Base-by-base conservation (phyloP, 2,113 vertebrate species). In the Gymnorhina tibicen region DNA sequence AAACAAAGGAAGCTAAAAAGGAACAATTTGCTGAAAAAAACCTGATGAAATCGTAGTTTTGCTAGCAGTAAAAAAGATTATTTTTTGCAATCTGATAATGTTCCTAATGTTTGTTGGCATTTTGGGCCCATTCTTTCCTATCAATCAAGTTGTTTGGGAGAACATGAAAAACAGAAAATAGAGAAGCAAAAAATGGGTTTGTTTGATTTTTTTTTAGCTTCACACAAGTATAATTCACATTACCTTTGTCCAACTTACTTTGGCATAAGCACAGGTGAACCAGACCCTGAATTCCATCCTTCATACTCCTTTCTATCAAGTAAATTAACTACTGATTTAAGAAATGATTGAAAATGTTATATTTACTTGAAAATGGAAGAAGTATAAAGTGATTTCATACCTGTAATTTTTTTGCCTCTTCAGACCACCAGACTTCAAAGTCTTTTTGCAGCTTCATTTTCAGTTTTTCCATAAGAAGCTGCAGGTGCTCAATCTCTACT, bases 401-500 rank as follows among this genome's bases (percentile, higher is more conserved):
- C 98, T 99, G 98, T 69, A 98, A 58, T 41, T 76, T 96, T 35
- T 68, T 85, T 59, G 98, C 70, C 89, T 99, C 98, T 90, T 98
- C 97, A 58, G 93, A 97, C 99, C 99, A 99, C 99, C 99, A 99
- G 83, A 96, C 96, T 82, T 99, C 97, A 74, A 99, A 99, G 81
- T 99, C 99, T 81, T 97, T 99, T 97, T 98, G 98, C 81, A 99
- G 94, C 79, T 99, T 99, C 96, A 99, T 91, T 94, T 99, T 99
- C 41, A 97, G 91, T 96, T 98, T 99, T 86, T 99, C 98, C 97
- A 98, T 91, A 91, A 99, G 98, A 92, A 99, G 98, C 97, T 99
- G 99, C 73, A 99, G 89, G 96, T 99, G 99, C 82, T 99, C 99
- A 24, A 99, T 99, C 97, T 99, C 99, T 23, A 99, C 98, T 96